Percentiles rank a stretch among this genome's conserved stretches.
Evolutionary conservation across 2,888 invertebrate genomes (phyloP).

Genomic region (Lepidochrysops patricia): DNA sequence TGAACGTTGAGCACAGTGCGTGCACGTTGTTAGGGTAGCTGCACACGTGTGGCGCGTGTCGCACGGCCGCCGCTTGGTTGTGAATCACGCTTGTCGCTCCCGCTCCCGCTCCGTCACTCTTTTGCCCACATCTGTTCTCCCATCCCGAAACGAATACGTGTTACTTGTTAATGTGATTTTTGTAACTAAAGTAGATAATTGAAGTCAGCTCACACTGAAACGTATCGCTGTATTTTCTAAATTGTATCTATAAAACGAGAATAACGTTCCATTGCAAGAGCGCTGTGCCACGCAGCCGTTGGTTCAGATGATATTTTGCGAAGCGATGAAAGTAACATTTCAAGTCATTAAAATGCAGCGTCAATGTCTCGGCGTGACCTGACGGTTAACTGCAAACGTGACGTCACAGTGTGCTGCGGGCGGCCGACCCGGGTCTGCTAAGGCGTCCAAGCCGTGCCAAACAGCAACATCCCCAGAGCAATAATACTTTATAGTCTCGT

Average conservation of each 20-base stretch:
- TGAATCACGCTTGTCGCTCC: conserved; percentile 48
- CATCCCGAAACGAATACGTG: background rate
- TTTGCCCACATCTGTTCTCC: background rate
- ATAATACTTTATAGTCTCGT: conserved; percentile 41
- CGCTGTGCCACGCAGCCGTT: too few relatives aligned
- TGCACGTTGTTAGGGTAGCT: conserved; percentile 10
- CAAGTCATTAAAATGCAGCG: too few relatives aligned
- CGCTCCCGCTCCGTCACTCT: conserved; percentile 4
- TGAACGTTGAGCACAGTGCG: background rate
- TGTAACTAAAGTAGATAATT: background rate
- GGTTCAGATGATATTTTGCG: too few relatives aligned
- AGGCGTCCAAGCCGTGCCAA: conserved; percentile 50
- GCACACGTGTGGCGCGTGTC: conserved; percentile 13
- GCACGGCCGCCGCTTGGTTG: conserved; percentile 50
- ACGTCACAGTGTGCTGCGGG: conserved; percentile 13
- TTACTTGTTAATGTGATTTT: background rate
- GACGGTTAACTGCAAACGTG: conserved; percentile 15
- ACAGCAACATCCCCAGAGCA: conserved; percentile 46
- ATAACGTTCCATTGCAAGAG: too few relatives aligned
- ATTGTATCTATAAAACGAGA: too few relatives aligned
- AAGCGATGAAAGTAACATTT: too few relatives aligned
- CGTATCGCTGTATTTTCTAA: too few relatives aligned
- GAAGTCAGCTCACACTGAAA: too few relatives aligned
- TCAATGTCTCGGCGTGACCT: background rate
- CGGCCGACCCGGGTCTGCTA: background rate